Percentiles rank a stretch among this genome's conserved stretches.
These are phyloP conservation scores for Gymnocheta viridis DNA, from an alignment of 2,888 invertebrate species.

Conservation along the genomic window DNA sequence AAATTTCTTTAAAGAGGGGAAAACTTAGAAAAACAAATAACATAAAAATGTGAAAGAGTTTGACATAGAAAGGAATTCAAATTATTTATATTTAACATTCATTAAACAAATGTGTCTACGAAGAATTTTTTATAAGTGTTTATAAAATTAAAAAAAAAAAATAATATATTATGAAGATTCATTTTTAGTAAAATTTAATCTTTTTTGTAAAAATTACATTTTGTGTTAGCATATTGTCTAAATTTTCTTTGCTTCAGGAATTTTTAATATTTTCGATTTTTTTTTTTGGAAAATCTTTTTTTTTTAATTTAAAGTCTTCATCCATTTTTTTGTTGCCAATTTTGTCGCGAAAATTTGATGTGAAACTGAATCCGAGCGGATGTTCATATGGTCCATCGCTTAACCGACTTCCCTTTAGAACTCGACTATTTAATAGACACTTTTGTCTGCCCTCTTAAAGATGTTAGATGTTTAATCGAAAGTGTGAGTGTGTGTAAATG, in stretches of 20 bases:
- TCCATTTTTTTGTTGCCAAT: too few relatives aligned
- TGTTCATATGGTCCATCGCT: background rate
- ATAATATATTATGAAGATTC: too few relatives aligned
- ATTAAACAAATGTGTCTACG: constrained; percentile 28
- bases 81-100: constrained; percentile 31
- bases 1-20: constrained; percentile 6
- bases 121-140: background rate
- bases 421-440: background rate
- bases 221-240: too few relatives aligned
- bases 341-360: too few relatives aligned
- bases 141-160: too few relatives aligned
- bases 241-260: too few relatives aligned
- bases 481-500: background rate
- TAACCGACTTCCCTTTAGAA: background rate
- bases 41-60: constrained; percentile 5
- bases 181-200: too few relatives aligned
- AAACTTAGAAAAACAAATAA: background rate
- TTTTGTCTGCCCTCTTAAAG: background rate
- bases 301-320: too few relatives aligned
- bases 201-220: too few relatives aligned
- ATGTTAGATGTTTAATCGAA: background rate
- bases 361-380: too few relatives aligned
- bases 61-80: constrained; percentile 18
- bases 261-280: too few relatives aligned
- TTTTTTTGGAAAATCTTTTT: too few relatives aligned